Conservation (phyloP, 2,113 vertebrate genomes). For the Empidonax alnorum region DNA sequence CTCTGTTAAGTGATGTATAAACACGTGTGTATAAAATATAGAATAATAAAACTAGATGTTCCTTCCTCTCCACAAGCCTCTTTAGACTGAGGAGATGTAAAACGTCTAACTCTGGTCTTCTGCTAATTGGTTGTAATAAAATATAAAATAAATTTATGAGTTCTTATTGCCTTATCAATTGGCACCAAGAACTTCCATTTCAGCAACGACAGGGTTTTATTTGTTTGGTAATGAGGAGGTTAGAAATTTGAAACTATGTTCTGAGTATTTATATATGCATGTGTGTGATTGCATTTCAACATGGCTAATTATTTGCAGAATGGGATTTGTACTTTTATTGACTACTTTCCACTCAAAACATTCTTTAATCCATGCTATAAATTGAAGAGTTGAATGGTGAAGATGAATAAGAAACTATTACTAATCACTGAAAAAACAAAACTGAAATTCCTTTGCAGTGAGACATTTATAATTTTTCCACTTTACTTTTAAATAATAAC, state of each 20-base stretch:
- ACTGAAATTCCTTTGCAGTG: neutral
- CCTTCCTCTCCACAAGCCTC: neutral
- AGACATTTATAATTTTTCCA: neutral
- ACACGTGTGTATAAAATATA: neutral
- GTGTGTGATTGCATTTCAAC: neutral
- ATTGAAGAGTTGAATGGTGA: neutral
- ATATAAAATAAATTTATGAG: neutral
- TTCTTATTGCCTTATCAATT: neutral
- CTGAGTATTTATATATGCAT: neutral
- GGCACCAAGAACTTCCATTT: neutral
- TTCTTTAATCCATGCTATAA: neutral
- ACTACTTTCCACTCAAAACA: neutral
- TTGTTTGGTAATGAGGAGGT: neutral
- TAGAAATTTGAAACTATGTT: neutral
- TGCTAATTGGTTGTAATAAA: neutral
- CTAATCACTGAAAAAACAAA: neutral
- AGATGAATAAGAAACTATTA: neutral
- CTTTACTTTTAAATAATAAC: neutral
- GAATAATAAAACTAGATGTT: neutral
- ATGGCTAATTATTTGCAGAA: neutral
- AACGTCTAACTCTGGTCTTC: neutral
- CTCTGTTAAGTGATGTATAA: neutral
- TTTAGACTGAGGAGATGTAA: neutral
- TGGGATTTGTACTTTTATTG: neutral
- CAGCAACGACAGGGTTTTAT: neutral